Conservation (phyloP, 2,888 invertebrate species). For the Cheilosia vernalis region DNA sequence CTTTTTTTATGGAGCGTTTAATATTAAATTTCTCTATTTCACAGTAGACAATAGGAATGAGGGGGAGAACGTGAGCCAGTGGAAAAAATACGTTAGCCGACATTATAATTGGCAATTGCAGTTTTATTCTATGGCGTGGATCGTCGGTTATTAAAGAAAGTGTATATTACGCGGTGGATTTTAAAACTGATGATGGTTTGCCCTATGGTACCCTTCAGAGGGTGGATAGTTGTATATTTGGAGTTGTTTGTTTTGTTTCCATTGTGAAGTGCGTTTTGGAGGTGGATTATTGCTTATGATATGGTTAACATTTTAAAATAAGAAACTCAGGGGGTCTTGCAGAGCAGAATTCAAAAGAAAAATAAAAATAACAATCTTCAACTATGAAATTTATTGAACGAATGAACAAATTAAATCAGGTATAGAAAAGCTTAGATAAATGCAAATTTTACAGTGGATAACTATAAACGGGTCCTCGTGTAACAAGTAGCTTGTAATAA, state of each 20-base stretch:
- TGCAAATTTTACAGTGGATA: too few species aligned
- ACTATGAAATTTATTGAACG: too few species aligned
- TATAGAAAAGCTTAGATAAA: too few species aligned
- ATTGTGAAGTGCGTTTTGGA: conserved; percentile 44
- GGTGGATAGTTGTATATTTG: conserved; percentile 1
- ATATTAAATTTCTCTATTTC: conserved; percentile 84
- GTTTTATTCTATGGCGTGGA: conserved; percentile 54
- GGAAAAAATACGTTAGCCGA: conserved; percentile 61
- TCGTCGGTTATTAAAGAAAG: conserved; percentile 58
- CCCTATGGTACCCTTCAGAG: conserved; percentile 10
- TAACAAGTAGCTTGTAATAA: background rate
- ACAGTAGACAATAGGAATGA: conserved; percentile 41
- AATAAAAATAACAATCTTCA: too few species aligned
- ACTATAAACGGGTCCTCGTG: too few species aligned
- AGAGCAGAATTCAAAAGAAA: too few species aligned
- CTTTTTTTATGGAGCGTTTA: conserved; percentile 77
- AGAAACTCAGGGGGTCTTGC: background rate
- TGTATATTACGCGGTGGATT: conserved; percentile 50
- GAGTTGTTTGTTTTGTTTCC: conserved; percentile 20
- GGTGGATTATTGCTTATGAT: conserved; percentile 25
- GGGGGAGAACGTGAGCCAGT: background rate
- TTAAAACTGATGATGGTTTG: conserved; percentile 51
- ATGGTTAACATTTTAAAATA: background rate
- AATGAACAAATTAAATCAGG: too few species aligned
- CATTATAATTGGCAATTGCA: conserved; percentile 73